A percentile compares a stretch with the other conserved stretches of the same genome.
Evolutionary conservation across 2,797 vertebrate species (phyloP).

Genomic region (Spondyliosoma cantharus): DNA sequence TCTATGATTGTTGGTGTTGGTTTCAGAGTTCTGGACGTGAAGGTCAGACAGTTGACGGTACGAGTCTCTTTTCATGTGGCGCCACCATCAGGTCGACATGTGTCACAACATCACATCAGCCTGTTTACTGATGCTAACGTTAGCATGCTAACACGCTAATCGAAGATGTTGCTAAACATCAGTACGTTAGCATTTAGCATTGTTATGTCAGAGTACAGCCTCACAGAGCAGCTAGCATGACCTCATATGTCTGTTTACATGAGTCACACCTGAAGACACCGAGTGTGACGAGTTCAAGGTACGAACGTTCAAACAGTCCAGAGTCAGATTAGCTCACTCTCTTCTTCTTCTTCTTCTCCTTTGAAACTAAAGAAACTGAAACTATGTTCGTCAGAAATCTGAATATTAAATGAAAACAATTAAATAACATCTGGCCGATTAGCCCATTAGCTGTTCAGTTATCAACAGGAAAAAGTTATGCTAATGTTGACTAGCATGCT

Average conservation of each 20-base stretch:
- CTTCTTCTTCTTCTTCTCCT: too few relatives aligned
- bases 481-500: not conserved
- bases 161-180: not conserved
- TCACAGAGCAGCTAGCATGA: not conserved
- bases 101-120: not conserved
- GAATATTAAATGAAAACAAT: not conserved
- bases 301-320: not conserved
- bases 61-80: not conserved
- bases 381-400: not conserved
- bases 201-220: not conserved
- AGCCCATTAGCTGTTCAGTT: not conserved
- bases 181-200: not conserved
- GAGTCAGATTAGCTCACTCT: not conserved
- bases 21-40: not conserved
- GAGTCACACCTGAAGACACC: too few relatives aligned
- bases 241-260: too few relatives aligned
- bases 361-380: not conserved
- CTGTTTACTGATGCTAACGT: not conserved
- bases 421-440: not conserved
- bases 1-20: not conserved
- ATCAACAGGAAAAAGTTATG: not conserved
- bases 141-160: not conserved
- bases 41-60: not conserved
- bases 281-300: too few relatives aligned
- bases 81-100: not conserved